A percentile compares a stretch with the other conserved stretches of the same genome.
phyloP scores from a whole-genome alignment of 1,140 invertebrate genomes.

The Tribolium madens region DNA sequence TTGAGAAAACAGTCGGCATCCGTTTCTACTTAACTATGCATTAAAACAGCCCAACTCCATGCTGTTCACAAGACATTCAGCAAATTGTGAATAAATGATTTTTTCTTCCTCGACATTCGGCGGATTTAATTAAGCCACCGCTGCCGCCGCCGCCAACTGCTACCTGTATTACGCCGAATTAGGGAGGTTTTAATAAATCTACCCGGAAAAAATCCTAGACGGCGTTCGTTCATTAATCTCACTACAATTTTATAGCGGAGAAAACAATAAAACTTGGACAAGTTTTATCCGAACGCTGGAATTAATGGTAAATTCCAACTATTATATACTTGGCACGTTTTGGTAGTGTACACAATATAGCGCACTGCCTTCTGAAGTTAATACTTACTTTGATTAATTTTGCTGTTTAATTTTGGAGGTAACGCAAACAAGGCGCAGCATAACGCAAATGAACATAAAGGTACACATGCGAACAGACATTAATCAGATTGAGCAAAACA shows the following conservation, averaged over 20 bases:
- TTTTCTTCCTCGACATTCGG: constrained; percentile 3
- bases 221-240: constrained; percentile 23
- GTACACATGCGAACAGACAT: no score
- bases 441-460: constrained; percentile 30
- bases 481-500: no score
- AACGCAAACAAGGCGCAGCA: constrained; percentile 43
- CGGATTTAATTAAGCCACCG: constrained; percentile 32
- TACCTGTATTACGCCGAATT: constrained; percentile 31
- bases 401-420: constrained; percentile 46
- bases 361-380: constrained; percentile 39
- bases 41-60: constrained; percentile 53
- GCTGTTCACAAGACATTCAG: constrained; percentile 38
- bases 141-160: constrained; percentile 2
- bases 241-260: background rate
- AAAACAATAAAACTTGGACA: constrained; percentile 23
- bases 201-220: constrained; percentile 13
- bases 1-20: constrained; percentile 53
- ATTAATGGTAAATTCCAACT: constrained; percentile 47
- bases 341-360: constrained; percentile 40
- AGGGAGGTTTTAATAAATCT: constrained; percentile 29
- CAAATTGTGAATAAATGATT: constrained; percentile 30
- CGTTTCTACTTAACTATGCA: constrained; percentile 58
- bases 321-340: constrained; percentile 50
- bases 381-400: constrained; percentile 52
- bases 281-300: constrained; percentile 25